Base-by-base conservation (phyloP, 2,113 vertebrate species). In the Galbula dea region DNA sequence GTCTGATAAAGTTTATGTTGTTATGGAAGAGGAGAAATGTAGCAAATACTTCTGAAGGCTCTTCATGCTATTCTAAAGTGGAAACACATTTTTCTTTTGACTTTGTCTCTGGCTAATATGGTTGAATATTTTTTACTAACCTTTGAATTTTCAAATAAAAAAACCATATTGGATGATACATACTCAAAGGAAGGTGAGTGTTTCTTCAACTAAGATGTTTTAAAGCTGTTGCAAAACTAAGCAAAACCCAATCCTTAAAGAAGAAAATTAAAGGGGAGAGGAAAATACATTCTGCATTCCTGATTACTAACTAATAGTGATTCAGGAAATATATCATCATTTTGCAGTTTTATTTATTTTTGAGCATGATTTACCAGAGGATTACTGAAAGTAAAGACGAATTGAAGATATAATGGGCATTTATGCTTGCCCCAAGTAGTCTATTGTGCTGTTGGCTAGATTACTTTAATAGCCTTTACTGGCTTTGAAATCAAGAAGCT, bases 401-500 rank as follows among this genome's bases (percentile, higher is more conserved):
- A 91, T 86, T 83, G 82, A 91, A 89, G 73, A 85, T 89, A 82
- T 88, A 95, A 91, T 85, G 46, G 83, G 41, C 52, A 74, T 93
- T 94, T 96, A 94, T 91, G 66, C 54, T 82, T 96, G 78, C 73
- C 87, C 61, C 72, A 89, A 88, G 80, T 92, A 94, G 79, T 86
- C 51, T 86, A 78, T 88, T 95, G 67, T 95, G 73, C 78, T 88
- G 54, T 96, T 94, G 94, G 62, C 59, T 95, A 94, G 86, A 80
- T 97, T 95, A 88, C 82, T 90, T 95, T 94, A 93, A 81, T 97
- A 95, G 75, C 65, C 46, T 93, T 94, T 95, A 69, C 46, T 67
- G 87, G 68, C 80, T 89, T 91, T 94, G 90, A 96, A 95, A 95
- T 93, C 57, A 94, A 94, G 89, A 55, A 88, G 58, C 49, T 93